Base-by-base conservation (phyloP, 2,113 vertebrate species). In the Macquaria australasica region DNA sequence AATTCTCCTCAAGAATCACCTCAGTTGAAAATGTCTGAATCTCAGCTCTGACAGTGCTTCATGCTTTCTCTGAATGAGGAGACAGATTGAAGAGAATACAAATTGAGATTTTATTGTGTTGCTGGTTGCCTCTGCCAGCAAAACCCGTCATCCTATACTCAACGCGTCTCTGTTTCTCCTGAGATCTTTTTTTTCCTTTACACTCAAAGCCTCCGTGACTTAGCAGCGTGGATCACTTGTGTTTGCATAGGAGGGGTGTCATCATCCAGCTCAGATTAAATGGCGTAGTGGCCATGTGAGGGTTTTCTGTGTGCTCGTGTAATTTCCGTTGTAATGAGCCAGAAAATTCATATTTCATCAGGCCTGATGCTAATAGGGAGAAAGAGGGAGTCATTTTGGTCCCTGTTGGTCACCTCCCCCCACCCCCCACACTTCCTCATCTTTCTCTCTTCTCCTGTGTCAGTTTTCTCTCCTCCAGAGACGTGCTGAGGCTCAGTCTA, bases 271-370 rank as follows among this genome's bases (percentile, higher is more conserved):
- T 51, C n/a, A 11, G 37, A 74, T 74, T 79, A 73, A 78, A 84
- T 55, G 39, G 51, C 18, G 6, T 5, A 6, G 39, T 62, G 56
- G 50, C 56, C 21, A 63, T 81, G 72, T 73, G 43, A 77, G 53
- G 34, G 3, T 83, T 50, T 81, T 77, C 62, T 69, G 10, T 68
- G 79, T 58, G 73, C 64, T 77, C 15, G 55, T 82, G 72, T 71
- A 73, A 84, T 84, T 84, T 84, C 16, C 23, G 11, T 69, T 28
- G 11, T 84, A 91, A 91, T 87, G 79, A 89, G 76, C 23, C 79
- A 53, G 68, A 51, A 81, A 67, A 82, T 82, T 83, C 58, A 41
- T 83, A 77, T 84, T 83, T 77, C 56, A 69, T 79, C 74, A 66
- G 59, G 66, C 60, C 77, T 31, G 51, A 31, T 77, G 80, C 82